These are phyloP conservation scores for Gallinago nigripennis DNA, from an alignment of 2,797 vertebrate species.

Conservation along the genomic window DNA sequence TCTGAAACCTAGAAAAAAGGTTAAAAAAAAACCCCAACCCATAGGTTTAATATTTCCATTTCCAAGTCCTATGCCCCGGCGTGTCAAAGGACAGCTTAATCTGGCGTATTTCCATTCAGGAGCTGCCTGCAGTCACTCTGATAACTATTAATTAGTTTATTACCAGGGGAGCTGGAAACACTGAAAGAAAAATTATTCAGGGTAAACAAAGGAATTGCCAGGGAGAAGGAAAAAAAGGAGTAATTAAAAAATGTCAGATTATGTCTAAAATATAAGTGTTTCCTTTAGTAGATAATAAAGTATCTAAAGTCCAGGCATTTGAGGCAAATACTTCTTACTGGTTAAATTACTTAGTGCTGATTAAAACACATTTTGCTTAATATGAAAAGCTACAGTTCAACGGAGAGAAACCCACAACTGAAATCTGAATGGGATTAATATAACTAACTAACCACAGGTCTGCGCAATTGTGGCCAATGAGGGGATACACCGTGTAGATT, in stretches of 20 bases:
- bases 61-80: slow-evolving; percentile 19
- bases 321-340: slow-evolving; percentile 8
- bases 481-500: slow-evolving; percentile 37
- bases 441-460: not conserved
- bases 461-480: slow-evolving; percentile 9
- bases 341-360: slow-evolving; percentile 33
- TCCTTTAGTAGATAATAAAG: not conserved
- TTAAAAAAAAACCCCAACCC: not conserved
- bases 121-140: slow-evolving; percentile 39
- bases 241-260: not conserved
- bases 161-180: not conserved
- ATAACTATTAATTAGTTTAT: not conserved
- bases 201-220: slow-evolving; percentile 3
- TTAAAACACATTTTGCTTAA: not conserved
- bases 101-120: not conserved
- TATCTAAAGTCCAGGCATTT: slow-evolving; percentile 17
- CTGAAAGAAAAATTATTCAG: not conserved
- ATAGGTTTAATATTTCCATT: not conserved
- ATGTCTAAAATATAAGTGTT: slow-evolving; percentile 43
- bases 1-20: slow-evolving; percentile 47
- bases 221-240: not conserved
- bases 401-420: slow-evolving; percentile 25
- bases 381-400: slow-evolving; percentile 30
- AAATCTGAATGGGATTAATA: not conserved
- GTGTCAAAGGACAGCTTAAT: not conserved